Percentiles rank a stretch among this genome's conserved stretches.
phyloP scores from a whole-genome alignment of 1,140 invertebrate genomes.

The Sycophila sp. region DNA sequence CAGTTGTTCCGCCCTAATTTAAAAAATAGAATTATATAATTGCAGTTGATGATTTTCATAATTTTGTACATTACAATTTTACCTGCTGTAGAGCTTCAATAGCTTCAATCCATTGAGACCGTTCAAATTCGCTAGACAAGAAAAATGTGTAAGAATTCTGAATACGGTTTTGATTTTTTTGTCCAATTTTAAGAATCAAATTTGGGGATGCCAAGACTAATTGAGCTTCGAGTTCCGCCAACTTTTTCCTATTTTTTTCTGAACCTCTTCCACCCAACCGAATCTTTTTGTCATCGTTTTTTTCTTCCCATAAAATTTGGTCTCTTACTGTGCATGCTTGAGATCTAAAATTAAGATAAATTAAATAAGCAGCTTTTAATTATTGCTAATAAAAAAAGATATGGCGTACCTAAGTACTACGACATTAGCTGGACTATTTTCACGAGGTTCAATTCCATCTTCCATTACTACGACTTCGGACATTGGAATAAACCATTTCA shows the following conservation, averaged over 20 bases:
- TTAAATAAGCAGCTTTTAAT: background rate
- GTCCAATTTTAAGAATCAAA: constrained; percentile 80
- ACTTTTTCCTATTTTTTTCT: constrained; percentile 89
- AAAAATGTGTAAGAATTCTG: constrained; percentile 83
- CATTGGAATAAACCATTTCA: constrained; percentile 92
- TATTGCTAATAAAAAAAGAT: constrained; percentile 10
- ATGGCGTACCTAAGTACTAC: constrained; percentile 73
- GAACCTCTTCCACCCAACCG: constrained; percentile 74
- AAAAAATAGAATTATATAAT: constrained; percentile 2
- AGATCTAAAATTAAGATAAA: constrained; percentile 65
- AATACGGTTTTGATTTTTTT: constrained; percentile 73
- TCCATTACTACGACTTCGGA: constrained; percentile 79
- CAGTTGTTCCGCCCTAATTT: constrained; percentile 65
- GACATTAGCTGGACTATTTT: constrained; percentile 83
- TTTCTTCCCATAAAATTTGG: constrained; percentile 81
- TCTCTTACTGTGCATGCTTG: constrained; percentile 87
- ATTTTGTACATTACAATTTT: constrained; percentile 16
- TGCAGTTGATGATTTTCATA: no score
- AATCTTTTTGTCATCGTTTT: constrained; percentile 73
- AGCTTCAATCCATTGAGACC: constrained; percentile 92
- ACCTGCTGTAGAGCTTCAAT: constrained; percentile 81
- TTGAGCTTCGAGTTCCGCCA: constrained; percentile 88
- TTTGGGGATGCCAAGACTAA: constrained; percentile 90
- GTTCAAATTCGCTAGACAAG: constrained; percentile 91
- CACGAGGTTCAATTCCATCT: constrained; percentile 74